phyloP scores from a whole-genome alignment of 2,888 invertebrate species.

The Troides oblongomaculatus region DNA sequence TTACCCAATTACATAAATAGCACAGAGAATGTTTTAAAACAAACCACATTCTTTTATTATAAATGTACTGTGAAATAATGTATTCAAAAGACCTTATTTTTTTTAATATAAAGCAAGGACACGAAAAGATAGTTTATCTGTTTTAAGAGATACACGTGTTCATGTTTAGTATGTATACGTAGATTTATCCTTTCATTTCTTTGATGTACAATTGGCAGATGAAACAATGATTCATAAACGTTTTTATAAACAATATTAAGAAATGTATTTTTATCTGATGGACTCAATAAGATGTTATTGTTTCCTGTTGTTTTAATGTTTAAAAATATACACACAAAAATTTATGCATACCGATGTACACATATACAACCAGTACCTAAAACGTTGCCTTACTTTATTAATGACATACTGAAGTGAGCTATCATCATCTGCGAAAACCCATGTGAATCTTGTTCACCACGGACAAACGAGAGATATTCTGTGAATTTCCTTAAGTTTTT shows the following conservation, averaged over 20 bases:
- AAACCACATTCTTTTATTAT: neutral
- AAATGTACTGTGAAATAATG: neutral
- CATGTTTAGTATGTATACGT: too few species aligned
- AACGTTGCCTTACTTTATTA: neutral
- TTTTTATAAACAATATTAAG: slow-evolving; percentile 8
- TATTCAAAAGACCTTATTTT: neutral
- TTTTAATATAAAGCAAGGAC: too few species aligned
- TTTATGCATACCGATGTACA: too few species aligned
- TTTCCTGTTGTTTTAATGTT: slow-evolving; percentile 21
- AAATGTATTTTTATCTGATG: slow-evolving; percentile 7
- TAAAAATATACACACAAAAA: neutral
- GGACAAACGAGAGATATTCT: neutral
- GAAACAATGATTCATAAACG: neutral
- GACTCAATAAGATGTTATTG: slow-evolving; percentile 10
- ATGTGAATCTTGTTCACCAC: neutral
- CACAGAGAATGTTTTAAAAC: neutral
- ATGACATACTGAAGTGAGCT: neutral
- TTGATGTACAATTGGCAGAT: neutral
- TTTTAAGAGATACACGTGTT: too few species aligned
- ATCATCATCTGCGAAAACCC: neutral
- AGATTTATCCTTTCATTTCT: neutral
- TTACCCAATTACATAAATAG: neutral
- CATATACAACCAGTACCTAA: neutral
- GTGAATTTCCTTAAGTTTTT: too few species aligned
- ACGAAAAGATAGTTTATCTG: too few species aligned